Percentiles rank a stretch among this genome's conserved stretches.
phyloP scores from a whole-genome alignment of 2,113 vertebrate genomes.

The Ornithorhynchus anatinus region DNA sequence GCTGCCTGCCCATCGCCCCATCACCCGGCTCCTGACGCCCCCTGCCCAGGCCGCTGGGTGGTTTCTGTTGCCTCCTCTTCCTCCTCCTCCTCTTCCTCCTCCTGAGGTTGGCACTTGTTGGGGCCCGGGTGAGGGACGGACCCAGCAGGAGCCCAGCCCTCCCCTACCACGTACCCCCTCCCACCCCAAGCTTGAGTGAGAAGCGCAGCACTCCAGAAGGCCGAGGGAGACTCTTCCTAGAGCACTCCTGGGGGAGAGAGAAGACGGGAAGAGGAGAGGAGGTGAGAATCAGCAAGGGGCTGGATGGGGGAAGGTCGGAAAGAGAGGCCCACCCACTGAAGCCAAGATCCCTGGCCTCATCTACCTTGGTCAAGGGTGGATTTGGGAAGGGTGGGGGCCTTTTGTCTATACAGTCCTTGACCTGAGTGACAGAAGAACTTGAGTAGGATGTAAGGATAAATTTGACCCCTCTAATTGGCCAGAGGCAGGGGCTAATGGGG shows the following conservation, averaged over 20 bases:
- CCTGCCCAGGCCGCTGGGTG: background rate
- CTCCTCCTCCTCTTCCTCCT: background rate
- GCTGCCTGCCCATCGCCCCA: background rate
- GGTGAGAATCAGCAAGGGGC: background rate
- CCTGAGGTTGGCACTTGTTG: too few species aligned
- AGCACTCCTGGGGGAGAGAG: slow-evolving; percentile 68
- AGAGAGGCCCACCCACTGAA: background rate
- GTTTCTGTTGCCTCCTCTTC: slow-evolving; percentile 32
- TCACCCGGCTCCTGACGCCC: background rate
- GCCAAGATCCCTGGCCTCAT: too few species aligned
- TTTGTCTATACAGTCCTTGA: background rate
- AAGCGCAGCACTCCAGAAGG: slow-evolving; percentile 14
- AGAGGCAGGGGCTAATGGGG: background rate
- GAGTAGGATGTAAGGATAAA: background rate
- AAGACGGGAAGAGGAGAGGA: background rate
- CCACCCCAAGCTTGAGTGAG: background rate
- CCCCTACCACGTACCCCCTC: slow-evolving; percentile 16
- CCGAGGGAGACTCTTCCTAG: slow-evolving; percentile 49
- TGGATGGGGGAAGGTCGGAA: background rate
- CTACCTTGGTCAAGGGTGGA: too few species aligned
- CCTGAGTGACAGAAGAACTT: background rate
- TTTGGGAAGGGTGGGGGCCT: background rate
- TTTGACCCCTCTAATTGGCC: background rate
- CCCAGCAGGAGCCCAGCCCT: slow-evolving; percentile 13
- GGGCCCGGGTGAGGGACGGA: rapidly evolving